Evolutionary conservation across 2,888 invertebrate species (phyloP).

Genomic region (Pyrochroa serraticornis): DNA sequence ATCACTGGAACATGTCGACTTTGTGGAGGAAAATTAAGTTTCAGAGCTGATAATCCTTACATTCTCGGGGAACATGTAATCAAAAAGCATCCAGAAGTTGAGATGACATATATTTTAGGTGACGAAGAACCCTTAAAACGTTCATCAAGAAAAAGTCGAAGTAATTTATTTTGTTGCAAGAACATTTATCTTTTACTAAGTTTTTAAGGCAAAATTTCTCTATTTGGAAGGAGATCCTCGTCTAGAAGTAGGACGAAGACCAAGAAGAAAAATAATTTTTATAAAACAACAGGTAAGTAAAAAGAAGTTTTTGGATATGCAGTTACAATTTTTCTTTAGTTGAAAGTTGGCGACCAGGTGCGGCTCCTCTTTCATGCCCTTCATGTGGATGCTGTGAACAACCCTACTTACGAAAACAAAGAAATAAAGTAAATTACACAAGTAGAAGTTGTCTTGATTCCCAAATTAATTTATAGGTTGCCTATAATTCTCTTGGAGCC

Average conservation of each 20-base stretch:
- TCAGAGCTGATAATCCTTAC: too few species aligned
- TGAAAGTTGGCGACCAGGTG: conserved; percentile 52
- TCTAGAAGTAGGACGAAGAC: background rate
- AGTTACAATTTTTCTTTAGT: conserved; percentile 38
- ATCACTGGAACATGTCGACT: too few species aligned
- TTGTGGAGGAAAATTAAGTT: too few species aligned
- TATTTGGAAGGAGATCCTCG: too few species aligned
- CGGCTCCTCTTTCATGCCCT: conserved; percentile 43
- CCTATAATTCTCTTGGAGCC: conserved; percentile 49
- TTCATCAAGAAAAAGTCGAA: too few species aligned
- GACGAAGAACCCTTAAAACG: too few species aligned
- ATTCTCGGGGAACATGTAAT: too few species aligned
- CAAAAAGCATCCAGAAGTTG: too few species aligned
- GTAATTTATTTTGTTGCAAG: too few species aligned
- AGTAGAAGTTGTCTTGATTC: background rate
- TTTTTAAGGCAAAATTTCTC: too few species aligned
- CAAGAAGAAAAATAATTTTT: conserved; percentile 28
- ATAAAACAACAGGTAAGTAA: conserved; percentile 42
- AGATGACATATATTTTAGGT: too few species aligned
- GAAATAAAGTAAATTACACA: conserved; percentile 46
- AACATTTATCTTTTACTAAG: too few species aligned
- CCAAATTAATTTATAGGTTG: conserved; percentile 39
- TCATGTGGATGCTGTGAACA: conserved; percentile 44
- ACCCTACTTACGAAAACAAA: conserved; percentile 51
- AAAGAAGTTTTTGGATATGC: background rate